Percentiles rank a stretch among this genome's conserved stretches.
phyloP scores from a whole-genome alignment of 2,888 invertebrate genomes.

The Eurytoma californica region DNA sequence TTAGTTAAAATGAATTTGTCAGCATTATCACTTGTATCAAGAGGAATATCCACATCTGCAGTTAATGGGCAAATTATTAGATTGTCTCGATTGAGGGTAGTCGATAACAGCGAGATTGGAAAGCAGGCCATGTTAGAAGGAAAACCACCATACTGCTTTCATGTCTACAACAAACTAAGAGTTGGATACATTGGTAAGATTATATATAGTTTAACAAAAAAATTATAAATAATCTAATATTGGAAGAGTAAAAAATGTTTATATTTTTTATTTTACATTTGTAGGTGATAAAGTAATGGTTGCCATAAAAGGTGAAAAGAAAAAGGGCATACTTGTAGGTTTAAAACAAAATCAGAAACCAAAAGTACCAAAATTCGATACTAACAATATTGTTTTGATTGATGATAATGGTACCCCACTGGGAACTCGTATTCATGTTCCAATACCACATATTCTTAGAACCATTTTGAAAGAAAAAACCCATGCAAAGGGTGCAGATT shows the following conservation, averaged over 20 bases:
- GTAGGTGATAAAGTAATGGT: slow-evolving; percentile 92
- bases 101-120: slow-evolving; percentile 97
- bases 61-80: slow-evolving; percentile 82
- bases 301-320: slow-evolving; percentile 96
- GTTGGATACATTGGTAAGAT: slow-evolving; percentile 80
- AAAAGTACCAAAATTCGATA: slow-evolving; percentile 93
- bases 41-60: slow-evolving; percentile 78
- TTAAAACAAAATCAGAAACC: slow-evolving; percentile 87
- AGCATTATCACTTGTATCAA: slow-evolving; percentile 32
- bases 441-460: slow-evolving; percentile 92
- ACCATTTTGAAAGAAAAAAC: slow-evolving; percentile 89
- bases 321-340: slow-evolving; percentile 93
- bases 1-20: slow-evolving; percentile 37
- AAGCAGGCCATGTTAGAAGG: slow-evolving; percentile 96
- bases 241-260: too few species aligned
- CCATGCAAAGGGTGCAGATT: slow-evolving; percentile 89
- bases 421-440: slow-evolving; percentile 96
- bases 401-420: slow-evolving; percentile 96
- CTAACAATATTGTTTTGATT: slow-evolving; percentile 96
- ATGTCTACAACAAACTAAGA: slow-evolving; percentile 90
- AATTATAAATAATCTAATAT: background rate
- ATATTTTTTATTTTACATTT: background rate
- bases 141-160: slow-evolving; percentile 94
- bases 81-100: slow-evolving; percentile 89
- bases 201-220: background rate